Conservation (phyloP, 2,797 vertebrate species). For the Bufotes viridis region DNA sequence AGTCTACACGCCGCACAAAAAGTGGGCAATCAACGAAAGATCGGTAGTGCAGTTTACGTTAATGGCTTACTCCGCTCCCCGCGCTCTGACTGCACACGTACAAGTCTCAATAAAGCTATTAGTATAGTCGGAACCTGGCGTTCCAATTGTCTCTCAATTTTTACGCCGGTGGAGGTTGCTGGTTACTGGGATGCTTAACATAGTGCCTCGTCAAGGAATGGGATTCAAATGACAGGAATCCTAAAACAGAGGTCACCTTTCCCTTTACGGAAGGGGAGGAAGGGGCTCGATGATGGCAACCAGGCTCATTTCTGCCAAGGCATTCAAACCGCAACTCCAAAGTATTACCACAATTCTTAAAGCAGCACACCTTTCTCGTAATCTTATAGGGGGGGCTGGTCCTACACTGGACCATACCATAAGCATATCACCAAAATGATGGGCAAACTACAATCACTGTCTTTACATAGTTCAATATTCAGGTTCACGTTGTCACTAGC, state of each 20-base stretch:
- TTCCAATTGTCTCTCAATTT: background rate
- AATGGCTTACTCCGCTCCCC: background rate
- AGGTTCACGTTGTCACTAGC: background rate
- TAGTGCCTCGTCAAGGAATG: background rate
- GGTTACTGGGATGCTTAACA: background rate
- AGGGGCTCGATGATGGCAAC: background rate
- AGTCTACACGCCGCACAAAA: background rate
- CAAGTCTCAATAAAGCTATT: conserved; percentile 13
- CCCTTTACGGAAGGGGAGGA: background rate
- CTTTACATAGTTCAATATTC: background rate
- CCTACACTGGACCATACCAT: conserved; percentile 16
- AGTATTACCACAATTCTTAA: conserved; percentile 40
- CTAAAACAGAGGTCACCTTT: conserved; percentile 17
- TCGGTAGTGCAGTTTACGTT: background rate
- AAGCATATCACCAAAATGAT: background rate
- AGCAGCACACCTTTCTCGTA: conserved; percentile 23
- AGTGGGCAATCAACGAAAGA: background rate
- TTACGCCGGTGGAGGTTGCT: no score
- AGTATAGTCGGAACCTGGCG: background rate
- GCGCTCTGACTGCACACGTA: background rate
- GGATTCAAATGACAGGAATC: background rate
- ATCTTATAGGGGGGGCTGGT: background rate
- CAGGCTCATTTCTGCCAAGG: conserved; percentile 56
- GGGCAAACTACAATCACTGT: conserved; percentile 15
- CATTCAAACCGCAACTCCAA: conserved; percentile 55